phyloP scores from a whole-genome alignment of 2,797 vertebrate genomes.

The Dicrostonyx torquatus region DNA sequence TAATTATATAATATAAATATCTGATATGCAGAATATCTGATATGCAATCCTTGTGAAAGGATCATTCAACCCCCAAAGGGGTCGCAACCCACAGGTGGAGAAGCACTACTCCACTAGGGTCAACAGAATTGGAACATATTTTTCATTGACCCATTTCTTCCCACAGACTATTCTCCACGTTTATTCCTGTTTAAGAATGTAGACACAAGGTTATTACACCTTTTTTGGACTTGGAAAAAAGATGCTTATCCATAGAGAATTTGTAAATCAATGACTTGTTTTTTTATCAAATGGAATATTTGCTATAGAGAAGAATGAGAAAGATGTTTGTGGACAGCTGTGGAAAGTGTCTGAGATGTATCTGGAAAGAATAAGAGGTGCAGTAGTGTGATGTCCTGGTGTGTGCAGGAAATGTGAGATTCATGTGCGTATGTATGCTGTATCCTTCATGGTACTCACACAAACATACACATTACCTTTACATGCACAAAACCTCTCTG shows the following conservation, averaged over 20 bases:
- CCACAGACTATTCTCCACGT: constrained; percentile 23
- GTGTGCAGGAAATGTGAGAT: constrained; percentile 33
- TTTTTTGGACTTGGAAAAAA: constrained; percentile 36
- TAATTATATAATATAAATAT: background rate
- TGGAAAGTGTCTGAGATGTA: background rate
- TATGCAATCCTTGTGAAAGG: background rate
- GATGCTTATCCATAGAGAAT: background rate
- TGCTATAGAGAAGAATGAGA: constrained; percentile 47
- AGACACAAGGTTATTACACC: background rate
- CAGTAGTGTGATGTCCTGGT: background rate
- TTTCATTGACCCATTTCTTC: background rate
- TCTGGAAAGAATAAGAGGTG: background rate
- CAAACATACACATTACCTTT: background rate
- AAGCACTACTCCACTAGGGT: background rate
- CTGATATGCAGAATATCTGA: background rate
- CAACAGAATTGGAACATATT: constrained; percentile 8
- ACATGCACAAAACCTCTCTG: background rate
- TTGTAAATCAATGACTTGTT: constrained; percentile 29
- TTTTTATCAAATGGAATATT: constrained; percentile 47
- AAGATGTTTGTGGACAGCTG: background rate
- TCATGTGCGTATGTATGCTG: background rate
- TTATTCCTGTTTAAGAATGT: constrained; percentile 42
- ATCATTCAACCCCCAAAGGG: background rate
- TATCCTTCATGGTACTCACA: background rate
- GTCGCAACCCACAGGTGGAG: background rate